Evolutionary conservation across 2,113 vertebrate species (phyloP), one percentile per base, ranked within the genome.

Genomic region (Rousettus leschenaultii): DNA sequence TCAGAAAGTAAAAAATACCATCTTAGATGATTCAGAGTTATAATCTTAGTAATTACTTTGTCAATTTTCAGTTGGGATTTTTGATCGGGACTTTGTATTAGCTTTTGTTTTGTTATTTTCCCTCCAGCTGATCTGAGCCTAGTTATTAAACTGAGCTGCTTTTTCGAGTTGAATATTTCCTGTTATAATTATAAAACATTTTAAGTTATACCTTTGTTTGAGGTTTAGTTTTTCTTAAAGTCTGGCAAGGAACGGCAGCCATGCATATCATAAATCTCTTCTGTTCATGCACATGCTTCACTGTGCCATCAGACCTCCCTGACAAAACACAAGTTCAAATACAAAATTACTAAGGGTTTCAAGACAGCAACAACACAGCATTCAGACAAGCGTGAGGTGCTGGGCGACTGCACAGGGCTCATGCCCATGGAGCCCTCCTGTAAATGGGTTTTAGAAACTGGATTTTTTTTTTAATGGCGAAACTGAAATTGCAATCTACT

Each of bases 261-360:
- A 11, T 14, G 16, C 43, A 9, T 18, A 35, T n/a, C 15, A 7
- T 28, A 38, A 1, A 11, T 75, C 33, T 48, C 61, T 70, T 40
- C 51, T 61, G 19, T 26, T 40, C 4, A 0, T 43, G 7, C 22
- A 28, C 1, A 0, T 4, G 10, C 16, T 9, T 10, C 53, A 16
- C 7, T 1, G 3, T 71, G 11, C 45, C 30, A 19, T 14, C 2
- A 14, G 45, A 30, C 22, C n/a, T 86, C 43, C 43, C 22, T 63
- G 28, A 63, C 8, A 40, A 40, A 78, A n/a, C n/a, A 43, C 35
- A 73, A 78, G 80, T 53, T 51, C 48, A 61, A 26, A 53, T 16
- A 11, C 16, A 45, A 74, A 77, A 51, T 48, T 14, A 61, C n/a
- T 40, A 43, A 89, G 15, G 73, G 35, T 15, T 16, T 61, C 73